Percentiles rank a stretch among this genome's conserved stretches.
phyloP scores from a whole-genome alignment of 2,797 vertebrate species.

The Tragopan temminckii region DNA sequence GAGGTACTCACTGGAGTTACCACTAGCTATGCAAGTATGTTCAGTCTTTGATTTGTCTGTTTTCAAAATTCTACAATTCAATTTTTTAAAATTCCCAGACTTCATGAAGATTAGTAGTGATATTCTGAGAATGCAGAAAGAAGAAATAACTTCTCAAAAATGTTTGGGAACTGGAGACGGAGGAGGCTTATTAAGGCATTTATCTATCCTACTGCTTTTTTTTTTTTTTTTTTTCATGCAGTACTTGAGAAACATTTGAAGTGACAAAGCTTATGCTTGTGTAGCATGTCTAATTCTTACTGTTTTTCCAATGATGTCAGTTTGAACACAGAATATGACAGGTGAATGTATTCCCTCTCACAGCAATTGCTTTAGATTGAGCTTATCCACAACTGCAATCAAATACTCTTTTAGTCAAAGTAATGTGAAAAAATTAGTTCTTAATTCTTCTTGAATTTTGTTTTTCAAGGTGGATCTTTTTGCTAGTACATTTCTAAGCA shows the following conservation, averaged over 20 bases:
- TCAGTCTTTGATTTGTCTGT: not conserved
- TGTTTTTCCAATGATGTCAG: not conserved
- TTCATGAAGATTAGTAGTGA: not conserved
- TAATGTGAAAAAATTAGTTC: not conserved
- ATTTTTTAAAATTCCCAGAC: not conserved
- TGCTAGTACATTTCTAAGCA: not conserved
- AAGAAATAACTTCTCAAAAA: not conserved
- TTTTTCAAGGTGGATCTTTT: not conserved
- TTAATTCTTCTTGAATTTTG: not conserved
- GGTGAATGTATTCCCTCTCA: not conserved
- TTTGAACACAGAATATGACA: not conserved
- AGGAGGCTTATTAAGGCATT: not conserved
- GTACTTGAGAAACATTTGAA: not conserved
- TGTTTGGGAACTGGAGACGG: not conserved
- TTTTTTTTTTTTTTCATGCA: not conserved
- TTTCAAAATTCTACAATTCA: not conserved
- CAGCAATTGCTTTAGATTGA: not conserved
- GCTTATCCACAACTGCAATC: not conserved
- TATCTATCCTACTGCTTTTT: not conserved
- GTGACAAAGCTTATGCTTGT: not conserved
- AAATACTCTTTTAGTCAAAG: not conserved
- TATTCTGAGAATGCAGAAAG: not conserved
- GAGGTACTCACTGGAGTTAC: not conserved
- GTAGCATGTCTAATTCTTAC: not conserved
- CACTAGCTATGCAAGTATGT: not conserved